A percentile compares a stretch with the other conserved stretches of the same genome.
Evolutionary conservation across 2,797 vertebrate species (phyloP).

Genomic region (Uromys caudimaculatus): DNA sequence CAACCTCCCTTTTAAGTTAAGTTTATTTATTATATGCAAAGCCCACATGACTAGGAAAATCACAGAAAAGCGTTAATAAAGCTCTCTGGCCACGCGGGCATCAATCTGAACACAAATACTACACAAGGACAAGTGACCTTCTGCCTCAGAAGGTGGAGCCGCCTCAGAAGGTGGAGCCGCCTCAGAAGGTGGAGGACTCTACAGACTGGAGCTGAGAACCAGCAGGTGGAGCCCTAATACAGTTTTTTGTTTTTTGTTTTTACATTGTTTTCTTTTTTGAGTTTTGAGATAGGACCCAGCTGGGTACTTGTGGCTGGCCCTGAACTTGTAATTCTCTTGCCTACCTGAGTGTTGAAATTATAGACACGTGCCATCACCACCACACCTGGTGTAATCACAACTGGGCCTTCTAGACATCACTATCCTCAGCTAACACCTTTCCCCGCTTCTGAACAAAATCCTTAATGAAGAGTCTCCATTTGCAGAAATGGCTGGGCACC

Average conservation of each 20-base stretch:
- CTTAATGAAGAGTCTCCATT: neutral
- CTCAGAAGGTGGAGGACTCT: neutral
- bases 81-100: neutral
- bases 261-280: neutral
- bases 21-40: constrained; percentile 29
- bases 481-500: neutral
- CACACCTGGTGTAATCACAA: neutral
- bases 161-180: no score
- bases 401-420: neutral
- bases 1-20: neutral
- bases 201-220: neutral
- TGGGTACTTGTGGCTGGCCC: neutral
- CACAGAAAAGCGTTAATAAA: constrained; percentile 3
- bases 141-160: neutral
- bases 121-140: neutral
- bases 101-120: neutral
- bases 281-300: neutral
- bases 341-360: neutral
- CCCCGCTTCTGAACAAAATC: neutral
- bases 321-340: neutral
- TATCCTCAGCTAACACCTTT: neutral
- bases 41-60: neutral
- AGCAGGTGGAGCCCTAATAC: neutral
- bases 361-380: neutral
- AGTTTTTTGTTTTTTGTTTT: neutral